phyloP scores from a whole-genome alignment of 2,113 vertebrate genomes.

The Recurvirostra avosetta region DNA sequence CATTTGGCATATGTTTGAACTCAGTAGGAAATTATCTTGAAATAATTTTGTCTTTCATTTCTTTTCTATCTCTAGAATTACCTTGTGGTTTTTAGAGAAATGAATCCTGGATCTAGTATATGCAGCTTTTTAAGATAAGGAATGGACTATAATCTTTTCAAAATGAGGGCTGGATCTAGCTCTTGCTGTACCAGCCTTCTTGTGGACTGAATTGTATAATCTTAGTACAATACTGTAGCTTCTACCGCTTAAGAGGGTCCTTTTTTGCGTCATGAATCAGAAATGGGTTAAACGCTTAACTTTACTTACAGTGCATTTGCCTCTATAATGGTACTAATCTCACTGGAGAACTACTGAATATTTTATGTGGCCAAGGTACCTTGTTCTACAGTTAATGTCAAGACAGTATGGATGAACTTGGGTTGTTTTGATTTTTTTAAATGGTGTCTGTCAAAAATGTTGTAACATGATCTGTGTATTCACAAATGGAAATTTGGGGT shows the following conservation, averaged over 20 bases:
- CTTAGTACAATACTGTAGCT: background rate
- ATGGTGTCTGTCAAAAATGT: background rate
- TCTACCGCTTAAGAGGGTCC: background rate
- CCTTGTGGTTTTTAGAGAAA: background rate
- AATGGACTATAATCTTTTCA: background rate
- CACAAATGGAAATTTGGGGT: background rate
- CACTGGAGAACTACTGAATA: background rate
- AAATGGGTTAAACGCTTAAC: background rate
- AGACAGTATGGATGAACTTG: background rate
- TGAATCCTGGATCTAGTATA: background rate
- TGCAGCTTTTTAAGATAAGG: background rate
- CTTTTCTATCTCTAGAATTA: background rate
- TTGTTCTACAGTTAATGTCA: background rate
- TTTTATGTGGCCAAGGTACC: background rate
- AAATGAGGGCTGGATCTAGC: background rate
- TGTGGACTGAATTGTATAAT: background rate
- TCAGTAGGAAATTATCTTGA: background rate
- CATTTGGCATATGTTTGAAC: background rate
- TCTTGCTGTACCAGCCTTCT: background rate
- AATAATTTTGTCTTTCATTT: background rate
- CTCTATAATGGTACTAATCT: background rate
- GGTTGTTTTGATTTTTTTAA: background rate
- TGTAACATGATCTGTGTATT: background rate
- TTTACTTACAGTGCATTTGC: background rate
- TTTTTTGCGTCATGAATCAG: constrained; percentile 10